Evolutionary conservation across 1,140 invertebrate species (phyloP).

Genomic region (Plodia interpunctella): DNA sequence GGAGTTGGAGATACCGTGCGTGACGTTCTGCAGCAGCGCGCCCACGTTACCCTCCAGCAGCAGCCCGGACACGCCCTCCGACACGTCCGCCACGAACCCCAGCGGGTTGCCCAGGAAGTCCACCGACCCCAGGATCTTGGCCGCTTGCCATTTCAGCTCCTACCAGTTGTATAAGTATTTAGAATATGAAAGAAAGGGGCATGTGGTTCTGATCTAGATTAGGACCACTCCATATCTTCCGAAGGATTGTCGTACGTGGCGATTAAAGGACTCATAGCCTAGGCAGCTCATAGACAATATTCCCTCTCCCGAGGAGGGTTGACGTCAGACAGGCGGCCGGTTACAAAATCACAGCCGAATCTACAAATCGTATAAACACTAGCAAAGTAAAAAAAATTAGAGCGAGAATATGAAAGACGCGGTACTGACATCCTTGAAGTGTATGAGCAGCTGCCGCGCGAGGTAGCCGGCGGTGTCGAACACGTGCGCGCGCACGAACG

Average conservation of each 20-base stretch:
- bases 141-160: constrained; percentile 96
- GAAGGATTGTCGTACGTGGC: too few species aligned
- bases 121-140: constrained; percentile 95
- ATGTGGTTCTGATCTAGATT: too few species aligned
- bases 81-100: constrained; percentile 96
- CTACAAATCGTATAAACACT: too few species aligned
- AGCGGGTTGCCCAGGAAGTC: constrained; percentile 98
- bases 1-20: constrained; percentile 97
- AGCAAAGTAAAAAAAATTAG: too few species aligned
- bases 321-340: too few species aligned
- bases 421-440: constrained; percentile 85
- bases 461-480: constrained; percentile 93
- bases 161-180: constrained; percentile 46
- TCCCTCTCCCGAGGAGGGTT: too few species aligned
- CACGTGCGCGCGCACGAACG: constrained; percentile 89
- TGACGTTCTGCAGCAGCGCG: constrained; percentile 95
- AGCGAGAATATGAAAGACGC: too few species aligned
- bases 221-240: too few species aligned
- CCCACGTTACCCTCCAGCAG: constrained; percentile 94
- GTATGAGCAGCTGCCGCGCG: constrained; percentile 85
- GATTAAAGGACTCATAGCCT: too few species aligned
- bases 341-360: too few species aligned
- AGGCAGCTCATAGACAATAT: too few species aligned
- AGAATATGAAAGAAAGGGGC: too few species aligned
- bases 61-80: constrained; percentile 95